Evolutionary conservation across 2,797 vertebrate species (phyloP).

Genomic region (Hipposideros larvatus): DNA sequence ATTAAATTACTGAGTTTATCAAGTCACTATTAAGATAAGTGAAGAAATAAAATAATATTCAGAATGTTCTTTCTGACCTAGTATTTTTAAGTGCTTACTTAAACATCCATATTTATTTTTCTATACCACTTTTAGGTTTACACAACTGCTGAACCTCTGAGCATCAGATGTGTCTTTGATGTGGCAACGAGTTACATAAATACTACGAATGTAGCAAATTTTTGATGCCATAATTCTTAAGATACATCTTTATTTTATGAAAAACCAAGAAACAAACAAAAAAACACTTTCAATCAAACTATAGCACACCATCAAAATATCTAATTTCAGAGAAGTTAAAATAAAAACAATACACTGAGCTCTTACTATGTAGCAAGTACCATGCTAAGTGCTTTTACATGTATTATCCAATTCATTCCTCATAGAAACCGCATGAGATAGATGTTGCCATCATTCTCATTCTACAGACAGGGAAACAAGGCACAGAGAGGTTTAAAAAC

Average conservation of each 20-base stretch:
- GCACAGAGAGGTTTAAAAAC: not conserved
- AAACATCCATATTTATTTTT: not conserved
- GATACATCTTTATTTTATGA: not conserved
- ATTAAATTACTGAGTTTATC: not conserved
- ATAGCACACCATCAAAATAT: not conserved
- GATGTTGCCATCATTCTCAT: not conserved
- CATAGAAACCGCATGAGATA: not conserved
- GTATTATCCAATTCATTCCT: slow-evolving; percentile 28
- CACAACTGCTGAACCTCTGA: not conserved
- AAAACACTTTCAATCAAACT: slow-evolving; percentile 25
- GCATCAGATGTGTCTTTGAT: not conserved
- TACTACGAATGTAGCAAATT: not conserved
- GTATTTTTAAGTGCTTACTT: not conserved
- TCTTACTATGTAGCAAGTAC: not conserved
- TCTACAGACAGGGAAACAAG: not conserved
- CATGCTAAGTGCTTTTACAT: not conserved
- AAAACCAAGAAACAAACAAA: slow-evolving; percentile 33
- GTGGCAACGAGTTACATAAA: not conserved
- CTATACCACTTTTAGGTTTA: not conserved
- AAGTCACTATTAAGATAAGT: not conserved
- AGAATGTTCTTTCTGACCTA: not conserved
- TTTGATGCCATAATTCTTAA: not conserved
- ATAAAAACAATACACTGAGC: not conserved
- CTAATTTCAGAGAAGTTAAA: slow-evolving; percentile 27
- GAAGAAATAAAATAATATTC: not conserved